Conservation (phyloP, 1,140 invertebrate species). For the Chrysomallon squamiferum region DNA sequence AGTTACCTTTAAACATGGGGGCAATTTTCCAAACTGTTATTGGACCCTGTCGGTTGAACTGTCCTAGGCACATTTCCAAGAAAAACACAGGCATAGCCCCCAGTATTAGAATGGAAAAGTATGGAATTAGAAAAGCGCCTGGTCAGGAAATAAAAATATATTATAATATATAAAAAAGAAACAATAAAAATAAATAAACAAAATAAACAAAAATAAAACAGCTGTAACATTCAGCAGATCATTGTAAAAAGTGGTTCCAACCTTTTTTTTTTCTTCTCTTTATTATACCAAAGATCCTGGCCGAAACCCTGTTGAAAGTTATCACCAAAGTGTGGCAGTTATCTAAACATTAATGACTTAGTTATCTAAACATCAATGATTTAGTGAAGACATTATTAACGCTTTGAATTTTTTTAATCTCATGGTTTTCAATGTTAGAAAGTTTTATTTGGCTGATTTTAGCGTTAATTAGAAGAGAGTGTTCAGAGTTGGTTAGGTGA, state of each 20-base stretch:
- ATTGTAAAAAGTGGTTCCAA: not conserved
- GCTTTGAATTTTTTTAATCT: no score
- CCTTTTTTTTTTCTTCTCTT: not conserved
- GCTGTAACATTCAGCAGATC: not conserved
- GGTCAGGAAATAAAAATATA: constrained; percentile 19
- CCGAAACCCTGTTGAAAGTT: not conserved
- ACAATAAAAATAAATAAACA: not conserved
- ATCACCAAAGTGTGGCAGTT: not conserved
- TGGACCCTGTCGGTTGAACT: constrained; percentile 63
- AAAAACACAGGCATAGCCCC: constrained; percentile 65
- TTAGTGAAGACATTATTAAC: not conserved
- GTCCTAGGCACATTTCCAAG: constrained; percentile 65
- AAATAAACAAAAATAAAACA: not conserved
- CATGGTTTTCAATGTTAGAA: no score
- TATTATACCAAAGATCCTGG: not conserved
- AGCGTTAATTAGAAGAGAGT: no score
- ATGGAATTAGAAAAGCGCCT: constrained; percentile 63
- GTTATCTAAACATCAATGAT: not conserved
- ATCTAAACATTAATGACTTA: not conserved
- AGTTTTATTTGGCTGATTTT: no score
- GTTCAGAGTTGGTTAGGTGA: no score
- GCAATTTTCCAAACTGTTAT: constrained; percentile 78
- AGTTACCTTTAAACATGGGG: constrained; percentile 91
- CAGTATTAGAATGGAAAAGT: constrained; percentile 61
- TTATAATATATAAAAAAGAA: not conserved